Evolutionary conservation across 2,888 invertebrate species (phyloP).

Genomic region (Lochmaea capreae): DNA sequence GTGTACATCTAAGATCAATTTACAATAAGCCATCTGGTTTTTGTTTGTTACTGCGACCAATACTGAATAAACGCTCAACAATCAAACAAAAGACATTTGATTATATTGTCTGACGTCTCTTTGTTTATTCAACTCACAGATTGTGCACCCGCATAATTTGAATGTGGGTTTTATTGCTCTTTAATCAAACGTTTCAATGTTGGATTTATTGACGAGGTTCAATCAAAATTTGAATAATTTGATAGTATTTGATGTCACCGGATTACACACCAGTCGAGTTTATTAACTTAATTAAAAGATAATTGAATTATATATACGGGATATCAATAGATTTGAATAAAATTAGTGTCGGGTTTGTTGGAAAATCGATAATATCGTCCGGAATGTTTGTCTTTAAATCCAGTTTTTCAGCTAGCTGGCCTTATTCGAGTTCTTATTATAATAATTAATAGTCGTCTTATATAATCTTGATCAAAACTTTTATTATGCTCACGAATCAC

Average conservation of each 20-base stretch:
- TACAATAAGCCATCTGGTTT: neutral
- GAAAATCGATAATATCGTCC: no score
- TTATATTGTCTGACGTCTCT: neutral
- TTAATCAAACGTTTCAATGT: neutral
- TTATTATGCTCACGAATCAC: no score
- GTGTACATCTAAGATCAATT: no score
- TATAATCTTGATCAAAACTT: no score
- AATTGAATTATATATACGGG: neutral
- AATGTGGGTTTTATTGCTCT: slow-evolving; percentile 4
- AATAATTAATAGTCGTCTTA: no score
- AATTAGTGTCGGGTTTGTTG: no score
- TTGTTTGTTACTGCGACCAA: neutral
- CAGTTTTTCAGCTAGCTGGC: no score
- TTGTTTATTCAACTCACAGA: neutral
- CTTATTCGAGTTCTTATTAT: no score
- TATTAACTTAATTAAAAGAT: neutral
- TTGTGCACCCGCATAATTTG: slow-evolving; percentile 5
- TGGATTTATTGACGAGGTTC: neutral
- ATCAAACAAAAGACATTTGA: slow-evolving; percentile 7
- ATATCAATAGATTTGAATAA: neutral
- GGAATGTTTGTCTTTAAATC: no score
- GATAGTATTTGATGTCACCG: neutral
- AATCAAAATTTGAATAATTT: neutral
- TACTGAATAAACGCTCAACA: neutral
- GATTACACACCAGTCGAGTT: neutral